Conservation (phyloP, 2,888 invertebrate species). For the Chrysolina oricalcia region DNA sequence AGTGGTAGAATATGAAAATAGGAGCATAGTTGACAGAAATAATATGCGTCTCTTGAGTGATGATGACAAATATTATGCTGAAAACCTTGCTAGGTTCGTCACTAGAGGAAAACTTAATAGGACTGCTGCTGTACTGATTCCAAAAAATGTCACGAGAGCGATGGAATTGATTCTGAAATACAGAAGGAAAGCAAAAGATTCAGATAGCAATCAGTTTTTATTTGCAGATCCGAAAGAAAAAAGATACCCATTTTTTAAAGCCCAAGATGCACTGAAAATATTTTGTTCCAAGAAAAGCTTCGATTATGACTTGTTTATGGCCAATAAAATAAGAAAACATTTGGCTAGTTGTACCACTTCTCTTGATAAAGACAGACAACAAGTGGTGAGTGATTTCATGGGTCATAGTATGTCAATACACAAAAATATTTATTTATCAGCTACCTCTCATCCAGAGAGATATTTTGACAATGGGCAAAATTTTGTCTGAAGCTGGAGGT, state of each 20-base stretch:
- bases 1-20: slow-evolving; percentile 7
- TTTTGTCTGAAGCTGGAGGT: slow-evolving; percentile 3
- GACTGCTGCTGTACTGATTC: neutral
- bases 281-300: neutral
- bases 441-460: slow-evolving; percentile 9
- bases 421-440: slow-evolving; percentile 3
- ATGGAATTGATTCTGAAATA: slow-evolving; percentile 3
- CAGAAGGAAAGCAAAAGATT: neutral
- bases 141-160: neutral
- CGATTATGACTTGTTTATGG: neutral
- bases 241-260: neutral
- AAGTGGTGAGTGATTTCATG: slow-evolving; percentile 4
- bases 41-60: neutral
- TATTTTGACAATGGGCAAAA: slow-evolving; percentile 8
- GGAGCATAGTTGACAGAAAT: neutral
- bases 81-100: neutral
- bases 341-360: slow-evolving; percentile 4
- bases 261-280: neutral
- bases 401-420: slow-evolving; percentile 11
- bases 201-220: neutral
- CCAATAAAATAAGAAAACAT: slow-evolving; percentile 10
- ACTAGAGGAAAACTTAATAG: slow-evolving; percentile 4
- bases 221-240: slow-evolving; percentile 2
- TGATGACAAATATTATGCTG: neutral
- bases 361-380: neutral